Percentiles rank a stretch among this genome's conserved stretches.
Conservation (phyloP, 2,888 invertebrate species). For the Hypsopygia costalis region DNA sequence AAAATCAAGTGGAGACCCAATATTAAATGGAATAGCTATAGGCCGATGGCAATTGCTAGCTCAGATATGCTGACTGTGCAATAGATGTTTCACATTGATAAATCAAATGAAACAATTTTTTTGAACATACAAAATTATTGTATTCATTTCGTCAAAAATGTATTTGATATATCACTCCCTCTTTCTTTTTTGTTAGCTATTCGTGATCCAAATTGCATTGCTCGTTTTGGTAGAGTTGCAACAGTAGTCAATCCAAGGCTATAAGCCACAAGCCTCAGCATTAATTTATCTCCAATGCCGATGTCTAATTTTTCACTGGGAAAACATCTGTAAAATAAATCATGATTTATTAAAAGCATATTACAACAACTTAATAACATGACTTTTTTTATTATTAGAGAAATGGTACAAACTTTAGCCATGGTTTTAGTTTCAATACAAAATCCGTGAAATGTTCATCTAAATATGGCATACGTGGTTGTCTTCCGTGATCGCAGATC, state of each 20-base stretch:
- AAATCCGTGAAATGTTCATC: constrained; percentile 86
- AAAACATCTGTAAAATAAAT: constrained; percentile 74
- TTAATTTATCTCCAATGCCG: constrained; percentile 96
- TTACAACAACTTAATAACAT: background rate
- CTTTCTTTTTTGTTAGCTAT: constrained; percentile 96
- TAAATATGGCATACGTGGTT: constrained; percentile 89
- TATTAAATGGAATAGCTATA: no score
- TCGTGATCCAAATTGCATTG: constrained; percentile 97
- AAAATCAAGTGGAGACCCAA: no score
- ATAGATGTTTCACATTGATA: no score
- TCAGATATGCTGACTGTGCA: no score
- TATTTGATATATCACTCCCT: constrained; percentile 86
- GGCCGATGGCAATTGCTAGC: no score
- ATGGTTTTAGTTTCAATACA: constrained; percentile 82
- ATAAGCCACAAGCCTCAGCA: constrained; percentile 88
- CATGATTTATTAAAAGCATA: background rate
- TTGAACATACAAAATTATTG: constrained; percentile 8
- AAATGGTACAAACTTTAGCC: constrained; percentile 80
- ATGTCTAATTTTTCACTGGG: constrained; percentile 80
- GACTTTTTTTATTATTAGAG: background rate
- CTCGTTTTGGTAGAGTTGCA: constrained; percentile 91
- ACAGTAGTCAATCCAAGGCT: constrained; percentile 83
- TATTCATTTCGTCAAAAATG: constrained; percentile 31
- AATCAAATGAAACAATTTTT: no score
- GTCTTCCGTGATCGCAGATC: constrained; percentile 92